Percentiles rank a stretch among this genome's conserved stretches.
phyloP scores from a whole-genome alignment of 2,888 invertebrate genomes.

The Dione vanillae region DNA sequence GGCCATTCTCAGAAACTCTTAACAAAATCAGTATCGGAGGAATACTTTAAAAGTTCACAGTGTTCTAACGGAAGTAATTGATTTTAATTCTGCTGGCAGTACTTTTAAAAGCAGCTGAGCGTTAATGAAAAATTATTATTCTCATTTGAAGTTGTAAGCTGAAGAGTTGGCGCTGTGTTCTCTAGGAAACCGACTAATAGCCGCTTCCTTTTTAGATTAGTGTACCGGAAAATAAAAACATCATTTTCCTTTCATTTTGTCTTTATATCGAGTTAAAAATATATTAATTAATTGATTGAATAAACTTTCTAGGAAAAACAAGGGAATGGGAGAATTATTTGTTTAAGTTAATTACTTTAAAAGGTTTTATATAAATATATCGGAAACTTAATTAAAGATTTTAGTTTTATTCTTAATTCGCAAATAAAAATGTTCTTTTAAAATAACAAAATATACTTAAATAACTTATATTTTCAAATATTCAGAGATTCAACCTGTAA shows the following conservation, averaged over 20 bases:
- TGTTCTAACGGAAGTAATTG: conserved; percentile 72
- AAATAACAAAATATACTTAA: too few species aligned
- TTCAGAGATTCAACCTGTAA: too few species aligned
- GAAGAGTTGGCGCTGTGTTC: conserved; percentile 54
- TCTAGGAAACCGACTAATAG: conserved; percentile 65
- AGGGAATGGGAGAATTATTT: not conserved
- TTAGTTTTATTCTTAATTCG: not conserved
- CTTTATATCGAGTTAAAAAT: not conserved
- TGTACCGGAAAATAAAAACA: conserved; percentile 20
- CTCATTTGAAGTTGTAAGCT: conserved; percentile 68
- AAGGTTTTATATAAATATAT: not conserved
- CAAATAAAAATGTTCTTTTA: too few species aligned
- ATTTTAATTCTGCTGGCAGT: conserved; percentile 74
- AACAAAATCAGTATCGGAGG: conserved; percentile 56
- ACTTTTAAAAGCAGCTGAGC: conserved; percentile 68
- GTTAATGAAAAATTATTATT: conserved; percentile 79
- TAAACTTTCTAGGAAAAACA: not conserved
- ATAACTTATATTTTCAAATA: too few species aligned
- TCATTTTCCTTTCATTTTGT: not conserved
- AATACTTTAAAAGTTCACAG: conserved; percentile 67
- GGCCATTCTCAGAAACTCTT: conserved; percentile 52
- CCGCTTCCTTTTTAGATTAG: conserved; percentile 53
- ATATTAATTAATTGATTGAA: not conserved
- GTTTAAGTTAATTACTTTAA: not conserved
- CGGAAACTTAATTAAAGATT: not conserved